A percentile compares a stretch with the other conserved stretches of the same genome.
These are phyloP conservation scores for Armadillidium nasatum DNA, from an alignment of 1,140 invertebrate genomes.

Conservation along the genomic window DNA sequence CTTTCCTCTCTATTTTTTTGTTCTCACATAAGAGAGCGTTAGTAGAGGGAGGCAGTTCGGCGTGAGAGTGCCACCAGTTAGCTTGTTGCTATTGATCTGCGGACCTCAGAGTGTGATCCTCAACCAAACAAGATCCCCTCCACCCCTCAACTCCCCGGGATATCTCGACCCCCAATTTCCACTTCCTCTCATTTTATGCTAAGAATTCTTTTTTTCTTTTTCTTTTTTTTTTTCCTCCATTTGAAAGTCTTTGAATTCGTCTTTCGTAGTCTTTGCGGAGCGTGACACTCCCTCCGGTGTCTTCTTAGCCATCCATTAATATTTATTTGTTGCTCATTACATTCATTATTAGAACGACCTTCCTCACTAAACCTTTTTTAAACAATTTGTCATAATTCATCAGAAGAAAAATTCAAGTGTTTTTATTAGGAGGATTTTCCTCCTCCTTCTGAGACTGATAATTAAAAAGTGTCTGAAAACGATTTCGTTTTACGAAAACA, in stretches of 20 bases:
- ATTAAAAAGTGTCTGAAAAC: too few relatives aligned
- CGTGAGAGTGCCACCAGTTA: constrained; percentile 10
- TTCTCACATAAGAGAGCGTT: too few relatives aligned
- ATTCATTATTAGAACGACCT: too few relatives aligned
- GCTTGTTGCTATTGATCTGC: constrained; percentile 11
- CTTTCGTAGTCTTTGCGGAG: neutral
- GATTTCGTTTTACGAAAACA: too few relatives aligned
- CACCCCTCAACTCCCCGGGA: neutral
- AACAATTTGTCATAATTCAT: too few relatives aligned
- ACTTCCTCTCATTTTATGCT: neutral
- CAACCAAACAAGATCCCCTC: neutral
- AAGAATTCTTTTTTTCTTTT: neutral
- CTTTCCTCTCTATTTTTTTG: too few relatives aligned
- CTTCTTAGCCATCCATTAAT: too few relatives aligned
- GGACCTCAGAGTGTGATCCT: constrained; percentile 10
- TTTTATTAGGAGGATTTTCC: too few relatives aligned
- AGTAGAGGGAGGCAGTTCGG: neutral
- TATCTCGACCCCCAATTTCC: neutral
- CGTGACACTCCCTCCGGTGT: neutral
- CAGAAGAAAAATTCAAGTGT: too few relatives aligned
- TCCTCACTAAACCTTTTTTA: too few relatives aligned
- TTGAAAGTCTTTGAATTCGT: constrained; percentile 8
- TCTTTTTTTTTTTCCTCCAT: neutral
- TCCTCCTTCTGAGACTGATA: too few relatives aligned
- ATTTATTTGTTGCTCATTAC: too few relatives aligned